Evolutionary conservation across 2,113 vertebrate species (phyloP), one percentile per base, ranked within the genome.

Genomic region (Phocoena phocoena): DNA sequence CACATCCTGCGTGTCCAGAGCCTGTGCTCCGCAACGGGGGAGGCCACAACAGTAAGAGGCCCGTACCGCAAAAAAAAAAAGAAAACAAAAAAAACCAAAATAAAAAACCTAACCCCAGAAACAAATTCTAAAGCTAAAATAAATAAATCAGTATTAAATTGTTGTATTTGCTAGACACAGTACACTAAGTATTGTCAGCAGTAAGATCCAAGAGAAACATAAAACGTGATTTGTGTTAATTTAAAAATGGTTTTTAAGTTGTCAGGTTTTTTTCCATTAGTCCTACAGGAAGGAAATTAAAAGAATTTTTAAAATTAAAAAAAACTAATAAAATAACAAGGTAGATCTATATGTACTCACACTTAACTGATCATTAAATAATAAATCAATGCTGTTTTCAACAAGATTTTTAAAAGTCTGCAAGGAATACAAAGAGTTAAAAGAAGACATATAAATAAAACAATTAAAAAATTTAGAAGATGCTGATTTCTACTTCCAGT

Each of bases 221-320:
- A 88, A 71, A 25, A 44, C 73, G 6, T 77, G 44, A 89, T 76
- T 70, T 93, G 41, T 86, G 14, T 86, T 41, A 73, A 91, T 26
- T 92, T 97, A 65, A 70, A 96, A 90, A 94, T 53, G 47, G 13
- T 25, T 96, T 97, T 83, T n/a, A 83, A 79, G 38, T 63, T 95
- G 47, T 74, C 76, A 90, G 21, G 18, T 82, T 58, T 93, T 95
- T 60, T 94, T 83, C 50, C 63, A 47, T 91, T 88, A 82, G 25
- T 81, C 17, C 12, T 33, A 92, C 2, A 91, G 41, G 83, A 92
- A 3, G 26, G 26, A 91, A 67, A 36, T 38, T 10, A 62, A 74
- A 60, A 76, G 13, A 89, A 79, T 47, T 86, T 70, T 79, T 60
- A 36, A 96, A 94, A 89, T 21, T 41, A 81, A 73, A 0, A 21